A percentile compares a stretch with the other conserved stretches of the same genome.
phyloP scores from a whole-genome alignment of 2,113 vertebrate genomes.

The Stegostoma tigrinum region DNA sequence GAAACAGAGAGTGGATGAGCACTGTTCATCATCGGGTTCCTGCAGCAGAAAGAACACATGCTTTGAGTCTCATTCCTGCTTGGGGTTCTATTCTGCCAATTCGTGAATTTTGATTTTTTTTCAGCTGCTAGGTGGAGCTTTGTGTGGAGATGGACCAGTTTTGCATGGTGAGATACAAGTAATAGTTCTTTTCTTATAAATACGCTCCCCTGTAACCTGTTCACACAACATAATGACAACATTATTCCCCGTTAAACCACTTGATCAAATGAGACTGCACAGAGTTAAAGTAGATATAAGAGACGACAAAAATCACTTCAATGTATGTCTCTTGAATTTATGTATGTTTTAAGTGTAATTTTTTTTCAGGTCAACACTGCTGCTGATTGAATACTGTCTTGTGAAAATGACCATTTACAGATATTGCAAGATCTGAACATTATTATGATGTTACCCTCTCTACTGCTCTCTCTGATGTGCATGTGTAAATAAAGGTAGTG shows the following conservation, averaged over 20 bases:
- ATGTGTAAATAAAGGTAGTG: no score
- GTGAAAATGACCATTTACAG: background rate
- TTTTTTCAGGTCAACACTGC: background rate
- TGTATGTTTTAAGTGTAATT: background rate
- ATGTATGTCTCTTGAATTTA: background rate
- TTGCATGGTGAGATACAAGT: background rate
- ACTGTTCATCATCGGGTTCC: no score
- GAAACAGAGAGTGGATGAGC: background rate
- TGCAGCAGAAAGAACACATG: background rate
- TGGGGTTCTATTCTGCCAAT: background rate
- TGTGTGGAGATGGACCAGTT: no score
- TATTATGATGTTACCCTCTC: no score
- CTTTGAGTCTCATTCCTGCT: background rate
- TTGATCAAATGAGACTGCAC: background rate
- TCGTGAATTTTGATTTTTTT: background rate
- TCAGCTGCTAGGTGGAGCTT: background rate
- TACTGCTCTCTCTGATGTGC: no score
- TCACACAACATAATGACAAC: background rate
- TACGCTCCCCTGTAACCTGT: background rate
- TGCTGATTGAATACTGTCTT: background rate
- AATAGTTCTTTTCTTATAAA: background rate
- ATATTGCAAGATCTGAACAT: no score
- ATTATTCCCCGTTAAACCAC: background rate
- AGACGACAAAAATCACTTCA: background rate
- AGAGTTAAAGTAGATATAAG: background rate